Base-by-base conservation (phyloP, 2,888 invertebrate species). In the Meta bourneti region DNA sequence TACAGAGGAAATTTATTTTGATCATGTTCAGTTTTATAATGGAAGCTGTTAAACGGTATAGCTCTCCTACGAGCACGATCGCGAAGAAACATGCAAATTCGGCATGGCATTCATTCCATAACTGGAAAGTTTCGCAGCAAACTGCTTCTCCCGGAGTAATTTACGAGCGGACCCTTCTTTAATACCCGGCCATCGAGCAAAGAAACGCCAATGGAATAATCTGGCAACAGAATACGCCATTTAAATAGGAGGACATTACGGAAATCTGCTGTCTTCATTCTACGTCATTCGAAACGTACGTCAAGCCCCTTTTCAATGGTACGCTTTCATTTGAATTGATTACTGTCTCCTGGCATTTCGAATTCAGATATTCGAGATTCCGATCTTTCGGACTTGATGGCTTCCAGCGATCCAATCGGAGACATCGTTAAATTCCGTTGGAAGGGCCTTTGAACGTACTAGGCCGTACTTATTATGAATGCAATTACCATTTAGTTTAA, bases 151-250 rank as follows among this genome's bases (percentile, higher is more conserved):
- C 13, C 20, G 13, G 74, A 74, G 74, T 74, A 74, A 74, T 74
- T 74, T 34, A 74, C 20, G 20, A 11, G 9, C 20, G 13, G 34
- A 11, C 13, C 74, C 20, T 34, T 34, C 61, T 61, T 61, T 61
- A 61, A 61, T 61, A 9, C 5, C 61, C 61, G 61, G 11, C 61
- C 61, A 61, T 61, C 16, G 61, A 61, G 61, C 61, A 61, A 61
- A 61, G 61, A 61, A 61, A 61, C 61, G 61, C 61, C 61, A 16
- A 61, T 74, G 34, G 74, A 74, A 48, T 74, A 74, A 74, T 74
- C 48, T 34, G 20, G 13, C 7, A 11, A 34, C 34, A 74, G 74
- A 74, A 74, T 20, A 13, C 34, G 20, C 48, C 74, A 8, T 34
- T 74, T 20, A 74, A 74, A 9, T 61, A 11, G 7, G 74, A 19